Evolutionary conservation across 2,113 vertebrate genomes (phyloP).

Genomic region (Steatornis caripensis): DNA sequence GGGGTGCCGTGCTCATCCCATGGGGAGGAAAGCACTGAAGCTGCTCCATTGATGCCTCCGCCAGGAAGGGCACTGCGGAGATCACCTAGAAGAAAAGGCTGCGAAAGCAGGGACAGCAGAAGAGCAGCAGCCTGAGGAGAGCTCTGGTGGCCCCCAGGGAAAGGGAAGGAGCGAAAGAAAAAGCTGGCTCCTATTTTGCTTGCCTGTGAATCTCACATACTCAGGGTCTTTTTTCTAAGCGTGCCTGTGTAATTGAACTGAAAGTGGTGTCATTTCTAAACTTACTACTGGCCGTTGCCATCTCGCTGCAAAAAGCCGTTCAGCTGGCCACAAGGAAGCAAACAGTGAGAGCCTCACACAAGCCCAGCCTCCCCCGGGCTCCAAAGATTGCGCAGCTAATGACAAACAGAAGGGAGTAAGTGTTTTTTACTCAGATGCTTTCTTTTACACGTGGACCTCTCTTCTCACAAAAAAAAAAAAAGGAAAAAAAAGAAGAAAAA

Average conservation of each 20-base stretch:
- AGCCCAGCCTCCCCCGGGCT: background rate
- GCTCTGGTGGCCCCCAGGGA: background rate
- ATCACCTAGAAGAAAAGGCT: background rate
- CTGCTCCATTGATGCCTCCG: background rate
- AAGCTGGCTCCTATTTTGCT: background rate
- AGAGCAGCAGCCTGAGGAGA: background rate
- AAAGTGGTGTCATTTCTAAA: background rate
- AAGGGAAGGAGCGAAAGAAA: background rate
- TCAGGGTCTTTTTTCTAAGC: background rate
- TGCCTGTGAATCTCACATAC: background rate
- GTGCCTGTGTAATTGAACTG: background rate
- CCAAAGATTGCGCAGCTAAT: fast-evolving
- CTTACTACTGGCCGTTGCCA: background rate
- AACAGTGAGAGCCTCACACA: background rate
- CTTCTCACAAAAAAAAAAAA: background rate
- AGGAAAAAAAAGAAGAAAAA: background rate
- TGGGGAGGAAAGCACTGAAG: background rate
- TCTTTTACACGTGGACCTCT: background rate
- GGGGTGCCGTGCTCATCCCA: background rate
- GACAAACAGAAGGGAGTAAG: background rate
- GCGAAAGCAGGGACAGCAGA: background rate
- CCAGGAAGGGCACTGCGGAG: background rate
- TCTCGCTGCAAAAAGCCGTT: background rate
- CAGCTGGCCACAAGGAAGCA: background rate
- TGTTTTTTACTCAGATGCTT: background rate